These are phyloP conservation scores for Idris sp. DNA, from an alignment of 1,140 invertebrate genomes.

Conservation along the genomic window DNA sequence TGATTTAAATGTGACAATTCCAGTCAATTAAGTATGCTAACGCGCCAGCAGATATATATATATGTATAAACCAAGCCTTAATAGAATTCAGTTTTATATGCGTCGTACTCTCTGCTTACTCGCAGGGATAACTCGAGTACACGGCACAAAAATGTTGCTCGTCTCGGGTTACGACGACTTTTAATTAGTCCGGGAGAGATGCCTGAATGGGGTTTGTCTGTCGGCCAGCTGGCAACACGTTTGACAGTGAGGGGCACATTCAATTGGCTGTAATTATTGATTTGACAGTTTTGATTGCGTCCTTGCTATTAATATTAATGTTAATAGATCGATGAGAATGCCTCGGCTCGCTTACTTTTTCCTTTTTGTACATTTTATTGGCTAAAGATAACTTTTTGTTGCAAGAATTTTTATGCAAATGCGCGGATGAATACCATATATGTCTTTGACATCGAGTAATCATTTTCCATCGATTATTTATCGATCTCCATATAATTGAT, in stretches of 20 bases:
- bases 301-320: constrained; percentile 25
- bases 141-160: constrained; percentile 40
- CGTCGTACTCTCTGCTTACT: too few relatives aligned
- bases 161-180: constrained; percentile 47
- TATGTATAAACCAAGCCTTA: constrained; percentile 41
- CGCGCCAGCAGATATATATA: constrained; percentile 46
- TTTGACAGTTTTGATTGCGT: constrained; percentile 37
- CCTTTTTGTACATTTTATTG: too few relatives aligned
- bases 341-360: background rate
- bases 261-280: constrained; percentile 38
- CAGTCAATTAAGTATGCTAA: constrained; percentile 57
- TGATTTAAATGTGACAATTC: constrained; percentile 60
- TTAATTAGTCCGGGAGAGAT: constrained; percentile 39
- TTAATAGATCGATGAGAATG: constrained; percentile 12
- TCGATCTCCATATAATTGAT: too few relatives aligned
- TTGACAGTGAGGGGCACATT: constrained; percentile 30
- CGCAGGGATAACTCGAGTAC: constrained; percentile 42
- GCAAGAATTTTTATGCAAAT: too few relatives aligned
- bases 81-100: constrained; percentile 45
- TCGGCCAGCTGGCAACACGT: constrained; percentile 16
- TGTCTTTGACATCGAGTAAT: too few relatives aligned
- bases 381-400: too few relatives aligned
- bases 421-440: too few relatives aligned
- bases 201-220: constrained; percentile 41
- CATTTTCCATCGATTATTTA: too few relatives aligned